Evolutionary conservation across 2,797 vertebrate genomes (phyloP), one percentile per base, ranked within the genome.

Genomic region (Agapornis canus): DNA sequence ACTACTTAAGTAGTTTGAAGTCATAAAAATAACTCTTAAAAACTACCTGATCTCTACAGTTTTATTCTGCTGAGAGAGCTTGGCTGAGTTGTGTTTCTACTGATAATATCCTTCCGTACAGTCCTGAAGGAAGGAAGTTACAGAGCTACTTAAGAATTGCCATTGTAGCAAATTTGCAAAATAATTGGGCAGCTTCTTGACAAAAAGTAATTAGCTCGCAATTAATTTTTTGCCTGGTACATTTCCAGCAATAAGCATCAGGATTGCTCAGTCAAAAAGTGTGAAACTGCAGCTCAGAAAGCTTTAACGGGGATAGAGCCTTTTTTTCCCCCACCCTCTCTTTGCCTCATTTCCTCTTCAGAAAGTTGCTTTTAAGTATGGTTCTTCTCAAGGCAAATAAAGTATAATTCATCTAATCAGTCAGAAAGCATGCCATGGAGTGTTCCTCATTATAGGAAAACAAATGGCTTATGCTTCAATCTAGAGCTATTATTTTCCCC

Each of bases 301-400:
- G 60, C 37, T 75, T 79, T 95, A 82, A 96, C 29, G 2, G 45
- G 48, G 22, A 78, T 2, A 91, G 16, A 72, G 29, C 20, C 7
- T 13, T 77, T 27, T 40, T 32, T 25, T 1, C 2, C 2, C 4
- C 15, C 3, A 2, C 19, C 23, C 45, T 85, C 45, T 61, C 69
- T 89, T 68, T 92, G 80, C 43, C 35, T 92, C 49, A 57, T 87
- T 93, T 87, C 79, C 65, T 92, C 63, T 61, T 81, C 80, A 79
- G 47, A 92, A 93, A 94, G 88, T 91, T 91, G 48, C 60, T 82
- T 94, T 85, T 78, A 91, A 92, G 37, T 64, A 59, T 45, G 60
- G 37, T 64, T 87, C 92, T 85, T 82, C 82, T 94, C 69, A 82
- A 70, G 73, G 71, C 87, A 94, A 96, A 92, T 82, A 95, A 95